Evolutionary conservation across 2,797 vertebrate genomes (phyloP), one percentile per base, ranked within the genome.

Genomic region (Mus minutoides): DNA sequence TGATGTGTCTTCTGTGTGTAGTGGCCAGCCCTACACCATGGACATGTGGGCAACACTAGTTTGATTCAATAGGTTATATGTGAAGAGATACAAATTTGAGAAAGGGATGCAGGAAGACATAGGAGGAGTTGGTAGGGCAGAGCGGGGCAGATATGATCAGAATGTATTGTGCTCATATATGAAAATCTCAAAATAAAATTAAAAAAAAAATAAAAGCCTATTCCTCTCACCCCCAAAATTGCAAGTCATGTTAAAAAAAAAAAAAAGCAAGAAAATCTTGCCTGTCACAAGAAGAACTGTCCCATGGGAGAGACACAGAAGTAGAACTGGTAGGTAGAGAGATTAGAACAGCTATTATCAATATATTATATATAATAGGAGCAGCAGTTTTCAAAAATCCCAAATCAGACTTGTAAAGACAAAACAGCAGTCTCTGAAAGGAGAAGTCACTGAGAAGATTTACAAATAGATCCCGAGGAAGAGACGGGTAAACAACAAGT

Each of bases 371-470:
- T 31, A 34, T 87, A 24, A 37, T 46, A 82, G 46, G 85, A 60
- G 31, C 21, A 5, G 58, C 60, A 69, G 40, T 58, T 88, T 60
- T 58, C 71, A 54, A 79, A 95, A 90, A n/a, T 62, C 34, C n/a
- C 71, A 89, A 37, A 71, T 40, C 37, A 82, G 54, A 86, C 37
- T 82, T 96, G 52, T 40, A 43, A 95, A 91, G 76, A 64, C 90
- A 90, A 92, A 46, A 16, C 13, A 58, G 31, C 8, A 78, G 21
- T 5, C 62, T 67, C 43, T 24, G 62, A 52, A 85, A n/a, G 43
- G 92, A 88, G 69, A 87, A 40, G 21, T 64, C 54, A 64, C 34
- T 34, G 29, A 13, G 62, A 13, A 64, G 69, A 52, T 34, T 73
- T 77, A 89, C 67, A 90, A 56, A 75, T 95, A 89, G 34, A 87